Conservation (phyloP, 92 coral and sea anemone species). For the Chrysogorgia sp. region DNA sequence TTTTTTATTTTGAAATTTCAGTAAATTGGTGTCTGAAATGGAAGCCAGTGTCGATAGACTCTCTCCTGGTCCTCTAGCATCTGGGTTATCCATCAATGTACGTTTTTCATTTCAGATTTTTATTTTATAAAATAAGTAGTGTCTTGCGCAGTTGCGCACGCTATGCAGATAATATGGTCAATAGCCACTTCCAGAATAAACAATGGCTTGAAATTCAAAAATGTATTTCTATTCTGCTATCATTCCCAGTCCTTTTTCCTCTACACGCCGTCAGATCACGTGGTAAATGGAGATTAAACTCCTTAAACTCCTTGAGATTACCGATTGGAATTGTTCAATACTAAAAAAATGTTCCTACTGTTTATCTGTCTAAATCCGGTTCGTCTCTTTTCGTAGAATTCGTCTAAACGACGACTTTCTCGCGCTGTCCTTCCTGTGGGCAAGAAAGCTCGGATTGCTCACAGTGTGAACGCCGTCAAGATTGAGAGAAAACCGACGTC, state of each 20-base stretch:
- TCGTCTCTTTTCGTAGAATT: constrained; percentile 7
- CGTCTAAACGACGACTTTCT: constrained; percentile 18
- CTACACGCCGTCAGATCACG: too few species aligned
- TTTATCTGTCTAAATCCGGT: too few species aligned
- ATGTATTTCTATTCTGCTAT: too few species aligned
- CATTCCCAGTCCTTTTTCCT: too few species aligned
- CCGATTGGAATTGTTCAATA: too few species aligned
- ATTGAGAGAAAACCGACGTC: constrained; percentile 26
- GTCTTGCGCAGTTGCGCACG: too few species aligned
- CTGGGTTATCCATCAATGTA: constrained; percentile 18
- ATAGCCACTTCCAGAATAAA: too few species aligned
- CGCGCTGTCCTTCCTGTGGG: constrained; percentile 50
- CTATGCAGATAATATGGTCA: too few species aligned
- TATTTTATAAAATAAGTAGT: not conserved
- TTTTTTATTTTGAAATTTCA: not conserved
- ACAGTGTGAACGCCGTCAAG: constrained; percentile 59
- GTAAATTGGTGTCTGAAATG: constrained; percentile 42
- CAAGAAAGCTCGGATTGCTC: constrained; percentile 86
- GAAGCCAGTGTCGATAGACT: constrained; percentile 37
- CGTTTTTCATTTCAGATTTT: not conserved
- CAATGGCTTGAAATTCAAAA: too few species aligned
- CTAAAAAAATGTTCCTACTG: too few species aligned
- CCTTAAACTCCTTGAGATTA: too few species aligned
- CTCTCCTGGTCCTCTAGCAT: constrained; percentile 25
- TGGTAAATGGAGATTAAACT: too few species aligned